phyloP scores from a whole-genome alignment of 1,140 invertebrate genomes.

The Maniola jurtina region DNA sequence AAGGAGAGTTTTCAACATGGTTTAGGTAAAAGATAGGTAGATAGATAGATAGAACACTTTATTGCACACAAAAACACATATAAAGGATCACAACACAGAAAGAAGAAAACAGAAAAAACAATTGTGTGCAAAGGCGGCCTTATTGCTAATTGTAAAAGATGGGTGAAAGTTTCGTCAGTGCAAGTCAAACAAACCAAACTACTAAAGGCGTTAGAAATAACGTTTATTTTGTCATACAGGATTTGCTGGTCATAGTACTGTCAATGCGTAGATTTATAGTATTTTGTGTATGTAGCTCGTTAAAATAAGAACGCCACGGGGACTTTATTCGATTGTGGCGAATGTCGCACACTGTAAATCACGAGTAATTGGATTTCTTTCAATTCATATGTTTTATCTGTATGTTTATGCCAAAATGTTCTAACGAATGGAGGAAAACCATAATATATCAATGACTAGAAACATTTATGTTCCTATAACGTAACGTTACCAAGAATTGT shows the following conservation, averaged over 20 bases:
- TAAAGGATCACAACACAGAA: no score
- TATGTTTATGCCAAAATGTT: background rate
- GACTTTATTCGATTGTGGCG: constrained; percentile 37
- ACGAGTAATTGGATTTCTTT: constrained; percentile 49
- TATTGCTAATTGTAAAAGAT: no score
- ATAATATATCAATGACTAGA: no score
- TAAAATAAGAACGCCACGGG: constrained; percentile 47
- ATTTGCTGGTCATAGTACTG: constrained; percentile 46
- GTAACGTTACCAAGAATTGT: no score
- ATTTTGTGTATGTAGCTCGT: constrained; percentile 32
- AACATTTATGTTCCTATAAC: no score
- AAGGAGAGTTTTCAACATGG: no score
- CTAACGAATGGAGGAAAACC: background rate
- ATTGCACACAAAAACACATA: no score
- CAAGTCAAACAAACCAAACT: background rate
- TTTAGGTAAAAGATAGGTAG: no score
- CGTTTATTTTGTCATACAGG: constrained; percentile 21
- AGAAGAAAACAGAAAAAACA: no score
- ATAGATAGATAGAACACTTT: no score
- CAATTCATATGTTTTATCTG: constrained; percentile 15
- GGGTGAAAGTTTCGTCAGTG: no score
- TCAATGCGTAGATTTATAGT: constrained; percentile 52
- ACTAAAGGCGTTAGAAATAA: background rate
- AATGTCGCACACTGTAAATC: constrained; percentile 43
- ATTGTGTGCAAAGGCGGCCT: no score